Percentiles rank a stretch among this genome's conserved stretches.
Evolutionary conservation across 2,797 vertebrate species (phyloP).

Genomic region (Alauda arvensis): DNA sequence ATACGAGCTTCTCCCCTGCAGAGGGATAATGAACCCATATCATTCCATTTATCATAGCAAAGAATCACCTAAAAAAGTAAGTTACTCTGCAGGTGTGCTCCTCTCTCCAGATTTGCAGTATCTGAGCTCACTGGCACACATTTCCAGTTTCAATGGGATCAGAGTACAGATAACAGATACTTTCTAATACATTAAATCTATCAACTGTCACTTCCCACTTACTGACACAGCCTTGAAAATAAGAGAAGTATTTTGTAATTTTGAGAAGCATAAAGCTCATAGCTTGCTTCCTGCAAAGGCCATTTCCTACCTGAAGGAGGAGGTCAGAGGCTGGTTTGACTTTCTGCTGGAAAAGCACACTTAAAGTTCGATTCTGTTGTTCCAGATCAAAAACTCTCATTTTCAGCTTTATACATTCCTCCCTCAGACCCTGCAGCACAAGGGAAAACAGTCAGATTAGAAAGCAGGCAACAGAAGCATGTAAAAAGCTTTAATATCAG

Average conservation of each 20-base stretch:
- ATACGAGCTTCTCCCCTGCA: constrained; percentile 15
- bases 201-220: not conserved
- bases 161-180: not conserved
- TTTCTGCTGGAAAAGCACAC: constrained; percentile 86
- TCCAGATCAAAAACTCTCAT: constrained; percentile 91
- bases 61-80: constrained; percentile 7
- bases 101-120: constrained; percentile 14
- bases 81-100: constrained; percentile 7
- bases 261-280: not conserved
- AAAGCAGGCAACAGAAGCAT: not conserved
- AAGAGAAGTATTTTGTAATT: not conserved
- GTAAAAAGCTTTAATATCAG: not conserved
- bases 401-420: constrained; percentile 90
- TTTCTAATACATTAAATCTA: constrained; percentile 21
- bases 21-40: constrained; percentile 34
- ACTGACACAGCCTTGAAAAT: not conserved
- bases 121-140: not conserved
- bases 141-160: constrained; percentile 34
- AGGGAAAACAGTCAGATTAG: not conserved
- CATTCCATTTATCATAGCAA: constrained; percentile 22
- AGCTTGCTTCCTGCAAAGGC: not conserved
- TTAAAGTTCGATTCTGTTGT: constrained; percentile 87
- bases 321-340: constrained; percentile 86
- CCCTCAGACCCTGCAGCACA: constrained; percentile 82
- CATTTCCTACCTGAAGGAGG: constrained; percentile 83